Percentiles rank a stretch among this genome's conserved stretches.
These are phyloP conservation scores for Hedya salicella DNA, from an alignment of 2,888 invertebrate species.

Conservation along the genomic window DNA sequence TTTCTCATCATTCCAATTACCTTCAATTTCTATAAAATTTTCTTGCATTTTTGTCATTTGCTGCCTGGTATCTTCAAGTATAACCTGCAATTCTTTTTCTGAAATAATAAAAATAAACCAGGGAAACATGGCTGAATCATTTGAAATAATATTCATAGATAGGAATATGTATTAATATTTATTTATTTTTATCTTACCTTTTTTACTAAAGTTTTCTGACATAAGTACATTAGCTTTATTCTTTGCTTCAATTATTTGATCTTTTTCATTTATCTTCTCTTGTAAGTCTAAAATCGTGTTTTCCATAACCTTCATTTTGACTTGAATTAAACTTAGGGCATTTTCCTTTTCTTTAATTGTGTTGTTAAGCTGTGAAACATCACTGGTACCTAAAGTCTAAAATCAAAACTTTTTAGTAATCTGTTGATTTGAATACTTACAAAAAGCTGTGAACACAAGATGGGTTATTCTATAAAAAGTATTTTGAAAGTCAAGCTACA, in stretches of 20 bases:
- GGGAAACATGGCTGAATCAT: slow-evolving; percentile 22
- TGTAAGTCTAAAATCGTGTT: slow-evolving; percentile 91
- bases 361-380: slow-evolving; percentile 83
- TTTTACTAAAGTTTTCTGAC: slow-evolving; percentile 89
- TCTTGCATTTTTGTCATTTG: slow-evolving; percentile 93
- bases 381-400: slow-evolving; percentile 71
- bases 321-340: slow-evolving; percentile 72
- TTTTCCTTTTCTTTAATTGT: slow-evolving; percentile 86
- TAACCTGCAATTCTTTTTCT: slow-evolving; percentile 89
- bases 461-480: no score
- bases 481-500: no score
- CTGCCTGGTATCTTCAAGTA: slow-evolving; percentile 91
- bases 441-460: no score
- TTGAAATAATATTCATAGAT: slow-evolving; percentile 2
- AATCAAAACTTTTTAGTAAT: slow-evolving; percentile 40
- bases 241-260: slow-evolving; percentile 92
- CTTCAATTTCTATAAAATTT: slow-evolving; percentile 89
- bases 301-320: slow-evolving; percentile 87
- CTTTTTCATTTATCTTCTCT: slow-evolving; percentile 92
- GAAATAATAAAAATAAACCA: slow-evolving; percentile 48
- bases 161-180: no score
- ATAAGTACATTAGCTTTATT: slow-evolving; percentile 91
- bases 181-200: slow-evolving; percentile 64
- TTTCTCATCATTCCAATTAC: slow-evolving; percentile 89
- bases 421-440: slow-evolving; percentile 6